phyloP scores from a whole-genome alignment of 2,888 invertebrate genomes.

The Pycnomerus fuliginosus region DNA sequence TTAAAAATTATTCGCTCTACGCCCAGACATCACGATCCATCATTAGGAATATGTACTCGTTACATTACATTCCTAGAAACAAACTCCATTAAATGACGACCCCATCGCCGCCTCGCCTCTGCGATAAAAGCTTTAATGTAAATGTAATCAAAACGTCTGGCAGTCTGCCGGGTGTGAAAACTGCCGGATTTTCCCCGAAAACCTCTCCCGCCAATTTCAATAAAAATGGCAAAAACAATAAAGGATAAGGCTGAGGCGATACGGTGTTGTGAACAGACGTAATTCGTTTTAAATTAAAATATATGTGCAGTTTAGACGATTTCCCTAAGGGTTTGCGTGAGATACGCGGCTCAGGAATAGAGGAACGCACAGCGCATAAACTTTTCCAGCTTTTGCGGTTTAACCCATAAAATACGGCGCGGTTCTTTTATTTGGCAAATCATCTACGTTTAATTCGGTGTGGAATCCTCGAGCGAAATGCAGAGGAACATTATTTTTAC shows the following conservation, averaged over 20 bases:
- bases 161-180: neutral
- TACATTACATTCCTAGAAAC: too few relatives aligned
- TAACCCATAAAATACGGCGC: slow-evolving; percentile 18
- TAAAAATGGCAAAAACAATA: slow-evolving; percentile 4
- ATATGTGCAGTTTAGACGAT: slow-evolving; percentile 35
- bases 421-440: neutral
- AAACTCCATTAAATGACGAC: too few relatives aligned
- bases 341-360: slow-evolving; percentile 29
- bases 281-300: slow-evolving; percentile 36
- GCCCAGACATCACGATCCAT: too few relatives aligned
- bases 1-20: too few relatives aligned
- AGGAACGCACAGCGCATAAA: slow-evolving; percentile 25
- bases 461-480: too few relatives aligned
- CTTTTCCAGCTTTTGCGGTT: slow-evolving; percentile 21
- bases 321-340: slow-evolving; percentile 31
- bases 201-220: neutral
- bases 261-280: slow-evolving; percentile 26
- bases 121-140: neutral
- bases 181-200: neutral
- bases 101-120: too few relatives aligned
- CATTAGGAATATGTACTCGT: too few relatives aligned
- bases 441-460: too few relatives aligned
- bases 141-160: neutral
- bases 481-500: too few relatives aligned
- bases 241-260: neutral